A percentile compares a stretch with the other conserved stretches of the same genome.
These are phyloP conservation scores for Micromussa lordhowensis DNA, from an alignment of 92 coral and sea anemone genomes.

Conservation along the genomic window DNA sequence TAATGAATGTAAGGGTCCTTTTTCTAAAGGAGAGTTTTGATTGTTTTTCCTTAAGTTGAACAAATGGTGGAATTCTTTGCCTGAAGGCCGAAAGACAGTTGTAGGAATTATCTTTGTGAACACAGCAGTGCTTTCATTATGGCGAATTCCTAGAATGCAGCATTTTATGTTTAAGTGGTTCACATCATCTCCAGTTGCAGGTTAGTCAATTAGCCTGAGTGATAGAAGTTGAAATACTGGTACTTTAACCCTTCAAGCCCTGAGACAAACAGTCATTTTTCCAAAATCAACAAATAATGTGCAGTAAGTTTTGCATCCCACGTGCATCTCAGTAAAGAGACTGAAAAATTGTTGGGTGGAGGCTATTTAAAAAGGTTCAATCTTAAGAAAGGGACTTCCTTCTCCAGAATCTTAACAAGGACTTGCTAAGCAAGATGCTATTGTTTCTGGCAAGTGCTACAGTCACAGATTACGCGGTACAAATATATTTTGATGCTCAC, in stretches of 20 bases:
- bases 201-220: conserved; percentile 36
- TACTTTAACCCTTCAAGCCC: no score
- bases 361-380: not conserved
- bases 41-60: conserved; percentile 66
- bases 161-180: conserved; percentile 88
- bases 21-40: not conserved
- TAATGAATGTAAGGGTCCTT: not conserved
- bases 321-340: no score
- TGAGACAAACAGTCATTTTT: no score
- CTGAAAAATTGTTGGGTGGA: no score
- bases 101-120: conserved; percentile 84
- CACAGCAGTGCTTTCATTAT: conserved; percentile 79
- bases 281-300: no score
- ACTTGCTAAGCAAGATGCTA: no score
- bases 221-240: no score
- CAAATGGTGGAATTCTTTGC: conserved; percentile 91
- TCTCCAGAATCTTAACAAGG: no score
- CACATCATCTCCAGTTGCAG: conserved; percentile 81
- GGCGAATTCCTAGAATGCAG: conserved; percentile 77
- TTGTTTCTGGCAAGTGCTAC: no score
- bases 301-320: no score
- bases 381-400: not conserved
- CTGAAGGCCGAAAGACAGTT: conserved; percentile 92
- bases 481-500: no score
- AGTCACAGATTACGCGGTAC: no score